Evolutionary conservation across 2,113 vertebrate species (phyloP), one percentile per base, ranked within the genome.

Genomic region (Aythya baeri): DNA sequence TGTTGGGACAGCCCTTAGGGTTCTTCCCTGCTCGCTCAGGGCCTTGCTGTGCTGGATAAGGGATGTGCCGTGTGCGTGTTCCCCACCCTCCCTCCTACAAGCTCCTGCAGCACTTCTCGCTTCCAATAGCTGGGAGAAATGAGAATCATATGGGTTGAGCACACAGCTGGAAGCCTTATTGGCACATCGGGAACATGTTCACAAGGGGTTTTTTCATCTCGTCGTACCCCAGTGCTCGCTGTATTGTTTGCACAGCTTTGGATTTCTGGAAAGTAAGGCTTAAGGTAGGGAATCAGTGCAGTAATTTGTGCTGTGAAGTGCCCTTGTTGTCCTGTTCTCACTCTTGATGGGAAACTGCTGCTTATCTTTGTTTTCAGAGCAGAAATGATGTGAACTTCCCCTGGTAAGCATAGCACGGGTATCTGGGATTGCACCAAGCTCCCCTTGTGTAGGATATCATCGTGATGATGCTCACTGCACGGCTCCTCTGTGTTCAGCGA

Each of bases 21-120:
- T 13, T 9, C 22, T 38, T 18, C 3, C 2, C 20, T 38, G 71
- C 17, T 75, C 17, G 25, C 36, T 0, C 11, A 54, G 12, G 21
- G 54, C 61, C 52, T 43, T 9, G 54, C 26, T 22, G 1, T 0
- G 1, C 61, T 22, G 44, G 6, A 8, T 3, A 50, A 8, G 5
- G 0, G 31, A 17, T 0, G 1, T 2, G 11, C 11, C 1, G 32
- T 14, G 23, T 16, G n/a, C 2, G 1, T 13, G 43, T 27, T 12
- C 52, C 31, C 14, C 44, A 9, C 44, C n/a, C 13, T 12, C 8
- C 50, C 7, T 26, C 0, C 0, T 6, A 15, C 17, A 8, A 38
- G 36, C 32, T 44, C 8, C 54, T 17, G 11, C 66, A 49, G 62
- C 46, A 9, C 27, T 32, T 9, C 23, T 15, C 22, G 16, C 14